Base-by-base conservation (phyloP, 2,888 invertebrate genomes). In the Chrysolina oricalcia region DNA sequence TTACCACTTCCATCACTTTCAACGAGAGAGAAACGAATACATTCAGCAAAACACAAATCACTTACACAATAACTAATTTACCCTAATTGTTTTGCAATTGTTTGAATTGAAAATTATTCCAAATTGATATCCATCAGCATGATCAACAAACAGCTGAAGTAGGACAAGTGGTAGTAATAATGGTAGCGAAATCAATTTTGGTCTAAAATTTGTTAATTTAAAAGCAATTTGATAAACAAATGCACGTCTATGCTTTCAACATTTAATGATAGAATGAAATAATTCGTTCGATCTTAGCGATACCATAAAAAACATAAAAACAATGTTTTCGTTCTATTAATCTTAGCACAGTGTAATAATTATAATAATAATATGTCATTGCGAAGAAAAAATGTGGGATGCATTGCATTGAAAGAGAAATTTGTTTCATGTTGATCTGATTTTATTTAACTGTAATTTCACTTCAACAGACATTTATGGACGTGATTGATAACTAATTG, bases 271-370 rank as follows among this genome's bases (percentile, higher is more conserved):
- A 53, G 21, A 53, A 21, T n/a, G n/a, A 53, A 19, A 23, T 11
- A 53, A 53, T 53, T 62, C 59, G 59, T 66, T 56, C 46, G 53
- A 43, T 72, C 66, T 67, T 17, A 67, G 53, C 19, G 53, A 15
- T 27, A 15, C 9, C 35, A 50, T 56, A 27, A 48, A 46, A 41
- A 67, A 53, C 43, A 72, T 67, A 72, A 67, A 72, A 72, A 67
- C 72, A 59, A 62, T 56, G 21, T 69, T 73, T 73, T 73, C 69
- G 68, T 73, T 69, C 69, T 69, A 64, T 53, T 64, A 69, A 73
- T 73, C 63, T 64, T 27, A 59, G 23, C 59, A n/a, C 35, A 59
- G 59, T 66, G 35, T 68, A 62, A 41, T 66, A 35, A 48, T 53
- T 63, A 41, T 68, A 13, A 63, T 73, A 72, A 68, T 50, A 53